These are phyloP conservation scores for Clarias magur DNA, from an alignment of 2,113 vertebrate species.

Conservation along the genomic window DNA sequence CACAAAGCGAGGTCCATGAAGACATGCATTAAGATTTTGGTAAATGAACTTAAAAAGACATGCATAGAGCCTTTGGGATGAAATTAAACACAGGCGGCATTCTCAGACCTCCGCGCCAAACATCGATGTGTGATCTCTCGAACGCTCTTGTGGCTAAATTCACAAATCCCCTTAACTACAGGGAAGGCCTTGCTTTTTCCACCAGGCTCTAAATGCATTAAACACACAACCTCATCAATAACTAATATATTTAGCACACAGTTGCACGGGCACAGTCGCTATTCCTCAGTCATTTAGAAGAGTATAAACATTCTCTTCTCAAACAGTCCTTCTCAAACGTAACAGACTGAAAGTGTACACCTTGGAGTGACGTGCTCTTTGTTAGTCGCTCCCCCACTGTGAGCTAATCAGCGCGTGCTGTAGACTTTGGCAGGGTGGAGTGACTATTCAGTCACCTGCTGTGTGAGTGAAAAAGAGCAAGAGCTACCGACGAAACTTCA, in stretches of 20 bases:
- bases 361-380: background rate
- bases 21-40: background rate
- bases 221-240: too few relatives aligned
- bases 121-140: background rate
- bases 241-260: too few relatives aligned
- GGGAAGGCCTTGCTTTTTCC: too few relatives aligned
- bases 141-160: background rate
- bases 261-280: too few relatives aligned
- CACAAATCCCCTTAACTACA: background rate
- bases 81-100: background rate
- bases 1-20: background rate
- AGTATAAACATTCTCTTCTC: too few relatives aligned
- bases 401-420: background rate
- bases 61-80: background rate
- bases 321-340: too few relatives aligned
- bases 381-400: background rate
- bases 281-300: background rate
- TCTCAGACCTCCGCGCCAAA: background rate
- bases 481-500: slow-evolving; percentile 33
- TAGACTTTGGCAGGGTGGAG: slow-evolving; percentile 22
- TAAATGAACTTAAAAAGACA: background rate
- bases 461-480: slow-evolving; percentile 11
- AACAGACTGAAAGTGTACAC: background rate
- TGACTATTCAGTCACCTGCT: slow-evolving; percentile 23
- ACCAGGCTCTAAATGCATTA: too few relatives aligned